A percentile compares a stretch with the other conserved stretches of the same genome.
These are phyloP conservation scores for Venustaconcha ellipsiformis DNA, from an alignment of 1,140 invertebrate genomes.

Conservation along the genomic window DNA sequence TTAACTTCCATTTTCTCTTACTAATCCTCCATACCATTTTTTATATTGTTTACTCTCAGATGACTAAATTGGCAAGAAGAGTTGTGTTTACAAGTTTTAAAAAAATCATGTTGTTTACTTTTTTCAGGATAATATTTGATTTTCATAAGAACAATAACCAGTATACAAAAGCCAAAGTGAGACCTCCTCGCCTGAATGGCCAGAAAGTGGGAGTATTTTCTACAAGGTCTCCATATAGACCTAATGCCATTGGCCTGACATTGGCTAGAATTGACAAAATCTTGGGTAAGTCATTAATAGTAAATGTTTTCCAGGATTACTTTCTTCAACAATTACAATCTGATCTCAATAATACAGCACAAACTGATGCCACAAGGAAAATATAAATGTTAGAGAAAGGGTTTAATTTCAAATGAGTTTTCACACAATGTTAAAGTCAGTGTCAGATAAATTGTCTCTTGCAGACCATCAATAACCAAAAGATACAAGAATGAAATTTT, in stretches of 20 bases:
- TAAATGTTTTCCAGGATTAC: too few relatives aligned
- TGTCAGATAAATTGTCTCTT: not conserved
- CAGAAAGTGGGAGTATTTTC: conserved; percentile 87
- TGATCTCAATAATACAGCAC: not conserved
- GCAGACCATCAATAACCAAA: not conserved
- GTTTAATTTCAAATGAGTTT: not conserved
- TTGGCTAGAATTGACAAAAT: conserved; percentile 87
- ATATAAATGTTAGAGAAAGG: not conserved
- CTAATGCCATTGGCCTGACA: conserved; percentile 90
- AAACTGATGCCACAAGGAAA: not conserved
- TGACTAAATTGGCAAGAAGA: too few relatives aligned
- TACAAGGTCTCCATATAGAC: conserved; percentile 89
- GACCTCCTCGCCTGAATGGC: conserved; percentile 88
- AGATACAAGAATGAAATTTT: too few relatives aligned
- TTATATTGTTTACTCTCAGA: too few relatives aligned
- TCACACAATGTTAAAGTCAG: not conserved
- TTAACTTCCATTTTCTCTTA: too few relatives aligned
- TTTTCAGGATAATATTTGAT: conserved; percentile 86
- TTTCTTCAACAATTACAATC: too few relatives aligned
- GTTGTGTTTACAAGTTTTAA: too few relatives aligned
- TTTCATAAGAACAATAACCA: conserved; percentile 82
- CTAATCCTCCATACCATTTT: too few relatives aligned
- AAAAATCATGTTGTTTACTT: conserved; percentile 11
- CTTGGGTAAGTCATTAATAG: conserved; percentile 73
- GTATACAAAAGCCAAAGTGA: conserved; percentile 81